These are phyloP conservation scores for Catharus ustulatus DNA, from an alignment of 2,797 vertebrate species.

Conservation along the genomic window DNA sequence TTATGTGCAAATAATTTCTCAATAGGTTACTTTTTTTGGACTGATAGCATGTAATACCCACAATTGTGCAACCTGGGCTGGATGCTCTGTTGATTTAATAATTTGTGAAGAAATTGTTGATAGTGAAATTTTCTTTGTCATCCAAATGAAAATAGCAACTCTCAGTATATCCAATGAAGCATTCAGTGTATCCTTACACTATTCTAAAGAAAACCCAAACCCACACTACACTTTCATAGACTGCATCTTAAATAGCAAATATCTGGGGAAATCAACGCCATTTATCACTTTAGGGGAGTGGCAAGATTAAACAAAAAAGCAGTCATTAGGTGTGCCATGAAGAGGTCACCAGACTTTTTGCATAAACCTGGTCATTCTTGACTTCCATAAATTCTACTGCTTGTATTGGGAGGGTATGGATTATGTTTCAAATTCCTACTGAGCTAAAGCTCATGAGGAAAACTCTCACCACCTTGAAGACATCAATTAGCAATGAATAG, in stretches of 20 bases:
- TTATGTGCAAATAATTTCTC: background rate
- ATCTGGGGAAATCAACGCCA: background rate
- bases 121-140: background rate
- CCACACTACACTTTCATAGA: fast-evolving
- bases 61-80: background rate
- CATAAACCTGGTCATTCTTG: background rate
- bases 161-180: background rate
- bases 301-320: background rate
- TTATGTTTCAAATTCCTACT: background rate
- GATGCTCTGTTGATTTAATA: background rate
- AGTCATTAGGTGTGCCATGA: background rate
- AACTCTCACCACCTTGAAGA: background rate
- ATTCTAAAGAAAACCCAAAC: background rate
- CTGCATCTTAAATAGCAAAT: background rate
- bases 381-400: background rate
- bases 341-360: background rate
- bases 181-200: background rate
- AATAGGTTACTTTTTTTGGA: background rate
- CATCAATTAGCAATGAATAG: background rate
- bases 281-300: background rate
- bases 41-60: background rate
- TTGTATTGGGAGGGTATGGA: background rate
- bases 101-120: background rate
- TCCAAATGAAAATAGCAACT: background rate
- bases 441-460: background rate